Base-by-base conservation (phyloP, 1,140 invertebrate genomes). In the Heliconius eleuchia region DNA sequence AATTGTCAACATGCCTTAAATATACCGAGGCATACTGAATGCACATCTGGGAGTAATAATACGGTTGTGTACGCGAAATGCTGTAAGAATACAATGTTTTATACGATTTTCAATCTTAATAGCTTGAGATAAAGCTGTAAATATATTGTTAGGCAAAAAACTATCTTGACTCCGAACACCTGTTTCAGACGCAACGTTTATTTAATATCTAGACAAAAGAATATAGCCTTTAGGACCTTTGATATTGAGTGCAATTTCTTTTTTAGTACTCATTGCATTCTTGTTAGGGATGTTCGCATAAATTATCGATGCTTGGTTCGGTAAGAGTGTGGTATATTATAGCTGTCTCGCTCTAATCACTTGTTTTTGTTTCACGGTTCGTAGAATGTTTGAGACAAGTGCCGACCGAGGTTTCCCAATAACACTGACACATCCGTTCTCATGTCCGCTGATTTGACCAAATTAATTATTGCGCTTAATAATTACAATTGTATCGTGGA, bases 31-130 rank as follows among this genome's bases (percentile, higher is more conserved):
- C 86, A 77, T 83, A 85, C 84, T 85, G 87, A 91, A 88, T 90
- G 92, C 92, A 94, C 92, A 94, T 94, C 92, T 94, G 92, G 92
- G 91, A 92, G 92, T 88, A 87, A 93, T 92, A 88, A 89, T 87
- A 82, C 79, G 74, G 75, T 74, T 16, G 74, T 78, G 87, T 52
- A 70, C 73, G 72, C 71, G 71, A 80, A 91, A 88, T 37, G 81
- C 55, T 80, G 50, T 82, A 87, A 79, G 60, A 71, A 55, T 73
- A 76, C 16, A 19, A 9, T 46, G 2, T 11, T 23, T 27, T 79
- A 66, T 42, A 8, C 3, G 9, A 85, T 83, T 80, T 78, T 73
- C 1, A 72, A 87, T 80, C 84, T 76, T 87, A 85, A 30, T 0
- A 0, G 0, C 13, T 1, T 9, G 0, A 0, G 4, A 80, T 82